phyloP scores from a whole-genome alignment of 2,797 vertebrate species.

The Heliangelus exortis region DNA sequence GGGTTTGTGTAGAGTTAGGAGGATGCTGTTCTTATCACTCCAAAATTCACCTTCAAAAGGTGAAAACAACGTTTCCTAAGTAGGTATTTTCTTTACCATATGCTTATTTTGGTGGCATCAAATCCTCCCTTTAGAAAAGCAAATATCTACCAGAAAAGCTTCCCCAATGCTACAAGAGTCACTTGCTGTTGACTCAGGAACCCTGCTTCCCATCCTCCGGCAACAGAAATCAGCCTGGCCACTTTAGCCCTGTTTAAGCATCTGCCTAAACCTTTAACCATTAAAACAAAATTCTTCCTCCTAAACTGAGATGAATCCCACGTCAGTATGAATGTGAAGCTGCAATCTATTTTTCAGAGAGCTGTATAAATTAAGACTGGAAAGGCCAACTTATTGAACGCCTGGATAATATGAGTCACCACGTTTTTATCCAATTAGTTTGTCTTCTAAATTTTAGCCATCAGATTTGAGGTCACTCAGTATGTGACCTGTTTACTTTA shows the following conservation, averaged over 20 bases:
- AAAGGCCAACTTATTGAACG: conserved; percentile 17
- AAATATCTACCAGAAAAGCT: neutral
- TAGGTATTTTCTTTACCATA: neutral
- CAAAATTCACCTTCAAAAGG: neutral
- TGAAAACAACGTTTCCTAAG: neutral
- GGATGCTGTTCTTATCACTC: neutral
- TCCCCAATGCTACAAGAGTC: neutral
- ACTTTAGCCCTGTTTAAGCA: neutral
- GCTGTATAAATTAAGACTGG: conserved; percentile 1
- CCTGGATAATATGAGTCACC: neutral
- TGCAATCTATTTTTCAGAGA: neutral
- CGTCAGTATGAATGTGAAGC: neutral
- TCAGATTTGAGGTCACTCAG: conserved; percentile 16
- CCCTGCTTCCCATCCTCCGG: neutral
- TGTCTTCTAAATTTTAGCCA: conserved; percentile 28
- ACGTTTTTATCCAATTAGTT: conserved; percentile 42
- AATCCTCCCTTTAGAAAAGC: neutral
- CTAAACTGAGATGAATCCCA: neutral
- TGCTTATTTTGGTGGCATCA: neutral
- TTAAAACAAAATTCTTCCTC: neutral
- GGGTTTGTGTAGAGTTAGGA: neutral
- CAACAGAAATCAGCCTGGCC: neutral
- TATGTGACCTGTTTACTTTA: conserved; percentile 44
- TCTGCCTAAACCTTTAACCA: neutral
- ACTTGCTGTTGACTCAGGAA: neutral